Percentiles rank a stretch among this genome's conserved stretches.
Conservation (phyloP, 1,140 invertebrate species). For the Asobara japonica region DNA sequence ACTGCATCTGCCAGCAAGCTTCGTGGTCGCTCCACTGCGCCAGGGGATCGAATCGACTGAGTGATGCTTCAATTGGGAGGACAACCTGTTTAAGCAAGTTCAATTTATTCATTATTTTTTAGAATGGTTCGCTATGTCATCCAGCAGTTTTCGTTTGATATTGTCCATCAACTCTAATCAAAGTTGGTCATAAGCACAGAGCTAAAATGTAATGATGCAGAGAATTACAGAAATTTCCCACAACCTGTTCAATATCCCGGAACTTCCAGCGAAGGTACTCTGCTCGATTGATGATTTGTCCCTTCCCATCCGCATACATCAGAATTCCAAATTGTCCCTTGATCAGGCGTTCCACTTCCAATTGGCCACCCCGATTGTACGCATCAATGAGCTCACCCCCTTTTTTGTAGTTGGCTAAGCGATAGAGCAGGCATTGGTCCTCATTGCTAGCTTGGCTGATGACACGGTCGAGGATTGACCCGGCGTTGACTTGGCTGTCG, state of each 20-base stretch:
- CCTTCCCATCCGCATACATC: constrained; percentile 90
- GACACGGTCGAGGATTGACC: constrained; percentile 85
- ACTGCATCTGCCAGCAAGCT: constrained; percentile 97
- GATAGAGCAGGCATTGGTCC: constrained; percentile 86
- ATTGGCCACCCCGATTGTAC: constrained; percentile 82
- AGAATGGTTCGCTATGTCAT: too few species aligned
- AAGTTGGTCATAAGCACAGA: too few species aligned
- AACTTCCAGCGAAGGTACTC: constrained; percentile 95
- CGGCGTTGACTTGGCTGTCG: constrained; percentile 67
- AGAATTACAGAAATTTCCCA: too few species aligned
- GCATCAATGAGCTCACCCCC: constrained; percentile 87
- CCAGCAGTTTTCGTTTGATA: too few species aligned
- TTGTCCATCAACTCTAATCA: too few species aligned
- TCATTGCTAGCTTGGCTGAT: constrained; percentile 86
- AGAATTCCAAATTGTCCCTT: constrained; percentile 87
- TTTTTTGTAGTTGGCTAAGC: constrained; percentile 90
- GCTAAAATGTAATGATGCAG: too few species aligned
- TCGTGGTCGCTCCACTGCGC: constrained; percentile 89
- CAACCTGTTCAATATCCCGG: constrained; percentile 81
- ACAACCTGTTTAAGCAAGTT: too few species aligned
- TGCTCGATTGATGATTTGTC: constrained; percentile 85
- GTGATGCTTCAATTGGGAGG: constrained; percentile 82
- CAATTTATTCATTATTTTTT: too few species aligned
- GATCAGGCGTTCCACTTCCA: constrained; percentile 86
- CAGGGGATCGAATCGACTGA: constrained; percentile 83